Conservation (phyloP, 2,797 vertebrate species). For the Myotis daubentonii region DNA sequence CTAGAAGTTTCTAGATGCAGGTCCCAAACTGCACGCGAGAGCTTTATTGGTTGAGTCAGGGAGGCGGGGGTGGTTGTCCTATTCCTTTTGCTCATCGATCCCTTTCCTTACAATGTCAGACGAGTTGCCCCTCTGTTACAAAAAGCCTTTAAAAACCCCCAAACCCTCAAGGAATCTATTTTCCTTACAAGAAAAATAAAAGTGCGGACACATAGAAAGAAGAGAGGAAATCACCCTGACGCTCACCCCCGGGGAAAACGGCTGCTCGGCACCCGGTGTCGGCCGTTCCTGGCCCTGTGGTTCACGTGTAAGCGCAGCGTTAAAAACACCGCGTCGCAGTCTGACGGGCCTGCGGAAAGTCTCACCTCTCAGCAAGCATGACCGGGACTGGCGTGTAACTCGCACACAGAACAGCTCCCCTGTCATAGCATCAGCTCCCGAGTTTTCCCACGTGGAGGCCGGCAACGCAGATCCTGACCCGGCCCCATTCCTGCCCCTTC, state of each 20-base stretch:
- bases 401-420: rapidly evolving
- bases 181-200: conserved; percentile 11
- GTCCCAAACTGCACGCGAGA: neutral
- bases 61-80: neutral
- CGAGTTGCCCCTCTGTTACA: neutral
- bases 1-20: conserved; percentile 1
- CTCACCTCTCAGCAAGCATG: neutral
- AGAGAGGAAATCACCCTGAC: neutral
- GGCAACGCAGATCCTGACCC: rapidly evolving
- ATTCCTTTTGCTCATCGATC: neutral
- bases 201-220: neutral
- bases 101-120: conserved; percentile 16
- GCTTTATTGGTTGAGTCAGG: neutral
- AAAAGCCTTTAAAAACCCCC: neutral
- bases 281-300: neutral
- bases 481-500: neutral
- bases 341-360: conserved; percentile 5
- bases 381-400: neutral
- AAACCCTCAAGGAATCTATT: neutral
- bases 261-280: neutral
- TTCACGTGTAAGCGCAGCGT: neutral
- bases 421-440: rapidly evolving
- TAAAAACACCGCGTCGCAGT: neutral
- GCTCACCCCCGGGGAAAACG: neutral
- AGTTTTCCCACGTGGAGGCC: neutral